phyloP scores from a whole-genome alignment of 2,888 invertebrate genomes.

The Nomada flava region DNA sequence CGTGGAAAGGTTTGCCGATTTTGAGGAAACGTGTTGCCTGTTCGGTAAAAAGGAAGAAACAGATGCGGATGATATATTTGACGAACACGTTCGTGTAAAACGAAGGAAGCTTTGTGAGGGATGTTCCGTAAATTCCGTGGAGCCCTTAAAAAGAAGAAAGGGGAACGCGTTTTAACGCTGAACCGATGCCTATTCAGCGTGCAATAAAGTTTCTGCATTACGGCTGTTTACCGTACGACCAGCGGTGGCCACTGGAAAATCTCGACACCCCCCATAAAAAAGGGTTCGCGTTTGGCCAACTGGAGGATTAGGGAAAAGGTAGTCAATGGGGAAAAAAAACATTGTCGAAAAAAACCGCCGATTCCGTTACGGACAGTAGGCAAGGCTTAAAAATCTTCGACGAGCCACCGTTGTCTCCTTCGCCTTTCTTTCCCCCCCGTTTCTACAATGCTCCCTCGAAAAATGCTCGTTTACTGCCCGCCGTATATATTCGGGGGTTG shows the following conservation, averaged over 20 bases:
- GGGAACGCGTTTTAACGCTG: slow-evolving; percentile 2
- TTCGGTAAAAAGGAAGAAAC: too few relatives aligned
- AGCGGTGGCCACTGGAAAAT: slow-evolving; percentile 34
- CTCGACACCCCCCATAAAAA: slow-evolving; percentile 65
- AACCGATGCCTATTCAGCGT: background rate
- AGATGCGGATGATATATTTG: background rate
- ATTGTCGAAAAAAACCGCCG: slow-evolving; percentile 73
- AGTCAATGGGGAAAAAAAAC: background rate
- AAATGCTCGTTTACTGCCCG: slow-evolving; percentile 36
- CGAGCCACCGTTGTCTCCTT: background rate
- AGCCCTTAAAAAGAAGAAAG: slow-evolving; percentile 9
- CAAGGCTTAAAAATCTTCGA: slow-evolving; percentile 70
- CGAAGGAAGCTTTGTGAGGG: background rate
- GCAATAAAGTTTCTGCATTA: slow-evolving; percentile 61
- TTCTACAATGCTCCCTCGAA: background rate
- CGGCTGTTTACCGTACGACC: slow-evolving; percentile 53
- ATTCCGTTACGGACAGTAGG: slow-evolving; percentile 79
- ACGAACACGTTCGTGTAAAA: background rate
- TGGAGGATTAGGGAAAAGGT: slow-evolving; percentile 9
- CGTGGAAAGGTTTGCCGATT: too few relatives aligned
- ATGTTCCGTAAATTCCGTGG: slow-evolving; percentile 29
- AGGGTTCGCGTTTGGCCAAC: slow-evolving; percentile 37
- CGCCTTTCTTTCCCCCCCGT: background rate
- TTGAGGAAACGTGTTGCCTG: too few relatives aligned
- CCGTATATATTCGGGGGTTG: background rate